Base-by-base conservation (phyloP, 2,888 invertebrate genomes). In the Laothoe populi region DNA sequence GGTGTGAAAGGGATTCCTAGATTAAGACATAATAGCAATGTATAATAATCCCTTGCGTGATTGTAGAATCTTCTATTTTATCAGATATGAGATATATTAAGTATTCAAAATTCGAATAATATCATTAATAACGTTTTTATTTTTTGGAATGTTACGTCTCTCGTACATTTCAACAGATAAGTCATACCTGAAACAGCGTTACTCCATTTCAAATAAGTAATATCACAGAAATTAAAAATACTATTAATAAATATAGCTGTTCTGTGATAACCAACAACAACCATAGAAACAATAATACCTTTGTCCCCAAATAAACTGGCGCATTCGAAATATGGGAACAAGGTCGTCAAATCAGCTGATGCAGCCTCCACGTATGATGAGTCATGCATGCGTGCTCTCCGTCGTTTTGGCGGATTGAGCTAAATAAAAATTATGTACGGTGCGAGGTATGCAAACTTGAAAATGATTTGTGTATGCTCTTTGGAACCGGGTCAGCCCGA, bases 401-500 rank as follows among this genome's bases (percentile, higher is more conserved):
- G 57, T 62, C 42, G 44, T 60, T 64, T 64, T 40, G 61, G 62
- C 44, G 49, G 64, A 64, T 66, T 64, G 42, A 31, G 45, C 48
- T 13, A 57, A 61, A 60, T 62, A 57, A 57, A 57, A 62, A 58
- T 62, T 48, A 48, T 58, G 45, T 40, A 58, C 53, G 49, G 42
- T 35, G 23, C 35, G 45, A n/a, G 57, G 40, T 48, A 62, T 58
- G 46, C 58, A 46, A 58, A 59, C 46, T 70, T 63, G 66, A 67
- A 73, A 73, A 74, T 70, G 65, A 62, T 61, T 60, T 48, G 61
- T 44, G 23, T 48, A 63, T 68, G 67, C 57, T 69, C 65, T 63
- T 42, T 31, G 59, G 67, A 81, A 81, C 69, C 72, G 73, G 84
- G 83, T 86, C 81, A 85, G 72, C 74, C 73, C 73, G 64, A 69